Base-by-base conservation (phyloP, 2,888 invertebrate genomes). In the Chouioia cunea region DNA sequence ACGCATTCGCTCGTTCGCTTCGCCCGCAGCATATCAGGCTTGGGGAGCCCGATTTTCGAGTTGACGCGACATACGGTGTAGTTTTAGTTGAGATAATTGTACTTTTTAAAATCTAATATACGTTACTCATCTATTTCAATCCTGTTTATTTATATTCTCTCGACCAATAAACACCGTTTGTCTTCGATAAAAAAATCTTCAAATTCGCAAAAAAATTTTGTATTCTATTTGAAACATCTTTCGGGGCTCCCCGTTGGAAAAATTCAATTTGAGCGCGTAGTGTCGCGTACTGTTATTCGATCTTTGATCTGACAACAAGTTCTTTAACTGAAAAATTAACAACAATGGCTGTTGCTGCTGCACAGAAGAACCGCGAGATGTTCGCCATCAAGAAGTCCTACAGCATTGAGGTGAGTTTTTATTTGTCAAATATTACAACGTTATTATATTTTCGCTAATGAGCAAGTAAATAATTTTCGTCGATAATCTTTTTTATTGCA, bases 381-480 rank as follows among this genome's bases (percentile, higher is more conserved):
- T 96, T 96, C 91, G 96, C 96, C 87, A 96, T 96, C 89, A 96
- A 96, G 89, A 97, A 97, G 87, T 96, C 96, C 78, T 97, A 97
- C 91, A 96, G 96, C 89, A 95, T 97, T 87, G 97, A 97, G 94
- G 97, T 96, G 89, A 92, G 93, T 82, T 43, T 47, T 48, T n/a
- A 14, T 18, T 27, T 46, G 2, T 57, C 10, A 43, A 48, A 22
- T 20, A 52, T 15, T 16, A 3, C 18, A 23, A 1, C 48, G 22
- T 57, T 15, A 15, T 46, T 8, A n/a, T n/a, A 36, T 6, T 10
- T 36, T 2, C 23, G 15, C 50, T 36, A n/a, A n/a, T 36, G 2
- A 10, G 6, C 12, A 36, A 36, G 36, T 36, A 12, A 6, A 4
- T 36, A 36, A 36, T 4, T 36, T 12, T 10, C 6, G 36, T 36